phyloP scores from a whole-genome alignment of 2,888 invertebrate species.

The Agonopterix arenella region DNA sequence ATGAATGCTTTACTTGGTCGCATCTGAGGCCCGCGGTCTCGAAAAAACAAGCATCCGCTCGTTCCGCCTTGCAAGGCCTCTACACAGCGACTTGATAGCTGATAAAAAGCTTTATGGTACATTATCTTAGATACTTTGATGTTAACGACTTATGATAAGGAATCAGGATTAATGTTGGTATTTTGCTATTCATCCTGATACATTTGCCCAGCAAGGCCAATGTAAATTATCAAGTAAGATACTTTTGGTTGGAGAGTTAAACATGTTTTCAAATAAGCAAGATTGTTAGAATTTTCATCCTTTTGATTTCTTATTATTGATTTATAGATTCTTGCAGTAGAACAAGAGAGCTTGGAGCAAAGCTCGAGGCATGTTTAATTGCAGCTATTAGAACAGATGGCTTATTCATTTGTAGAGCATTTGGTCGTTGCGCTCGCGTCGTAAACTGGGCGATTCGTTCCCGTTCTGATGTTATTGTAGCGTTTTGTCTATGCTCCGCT shows the following conservation, averaged over 20 bases:
- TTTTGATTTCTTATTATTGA: constrained; percentile 13
- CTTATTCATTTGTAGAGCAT: constrained; percentile 77
- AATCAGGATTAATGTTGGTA: constrained; percentile 8
- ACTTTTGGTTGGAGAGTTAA: no score
- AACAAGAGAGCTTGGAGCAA: constrained; percentile 34
- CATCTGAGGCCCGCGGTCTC: constrained; percentile 30
- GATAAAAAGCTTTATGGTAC: constrained; percentile 31
- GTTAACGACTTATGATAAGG: constrained; percentile 36
- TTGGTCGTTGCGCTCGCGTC: constrained; percentile 71
- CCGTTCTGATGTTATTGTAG: constrained; percentile 76
- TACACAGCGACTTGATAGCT: constrained; percentile 43
- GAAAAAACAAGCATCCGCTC: constrained; percentile 52
- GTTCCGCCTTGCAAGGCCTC: constrained; percentile 38
- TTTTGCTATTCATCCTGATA: constrained; percentile 2
- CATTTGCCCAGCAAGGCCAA: not conserved
- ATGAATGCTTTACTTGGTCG: constrained; percentile 57
- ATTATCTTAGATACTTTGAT: constrained; percentile 25
- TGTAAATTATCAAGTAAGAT: constrained; percentile 12
- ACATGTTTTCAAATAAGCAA: no score
- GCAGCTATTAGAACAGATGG: constrained; percentile 75
- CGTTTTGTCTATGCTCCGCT: constrained; percentile 73
- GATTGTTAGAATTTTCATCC: no score
- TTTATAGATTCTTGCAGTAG: constrained; percentile 43
- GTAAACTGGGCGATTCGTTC: constrained; percentile 75
- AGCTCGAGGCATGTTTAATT: constrained; percentile 70